Evolutionary conservation across 1,140 invertebrate genomes (phyloP), one percentile per base, ranked within the genome.

Genomic region (Sycophaga agraensis): DNA sequence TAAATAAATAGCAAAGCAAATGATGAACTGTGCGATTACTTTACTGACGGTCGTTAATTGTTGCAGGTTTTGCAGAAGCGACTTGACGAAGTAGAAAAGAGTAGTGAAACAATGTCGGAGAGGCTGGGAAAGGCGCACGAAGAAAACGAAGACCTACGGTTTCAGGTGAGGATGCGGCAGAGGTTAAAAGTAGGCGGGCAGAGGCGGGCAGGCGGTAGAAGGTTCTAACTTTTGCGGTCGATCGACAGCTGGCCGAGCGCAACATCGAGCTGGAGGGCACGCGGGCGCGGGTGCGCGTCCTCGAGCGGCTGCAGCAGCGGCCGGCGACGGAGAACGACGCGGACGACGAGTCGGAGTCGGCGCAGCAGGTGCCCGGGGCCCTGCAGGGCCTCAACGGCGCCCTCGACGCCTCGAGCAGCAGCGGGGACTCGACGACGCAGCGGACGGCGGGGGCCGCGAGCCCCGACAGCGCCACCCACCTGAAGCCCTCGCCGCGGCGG

Each of bases 241-340:
- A 9, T 51, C 40, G 77, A 50, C 79, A 91, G 89, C 73, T 93
- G 66, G 89, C 91, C 72, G 89, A 92, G 73, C 87, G 88, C 68
- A 90, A 85, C 63, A 91, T 92, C 62, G 90, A 93, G 72, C 68
- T 92, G 64, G 90, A 92, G 76, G 90, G 90, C 6, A 91, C 90
- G 2, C 81, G 85, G 62, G 90, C 90, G 0, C 83, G 87, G 45
- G 82, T 92, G 14, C 83, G 90, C 12, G 83, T 91, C 39, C 73
- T 92, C 21, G 89, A 92, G 68, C 83, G 75, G 22, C 60, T 75
- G 6, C 73, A 79, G 14, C 71, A 79, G 12, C 71, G 76, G 3
- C 68, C 74, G 1, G 65, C 74, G 57, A 74, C 74, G 64, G 74
- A 77, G 65, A 56, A 60, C 4, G 73, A 76, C n/a, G 62, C 70